A percentile compares a stretch with the other conserved stretches of the same genome.
Evolutionary conservation across 2,113 vertebrate genomes (phyloP).

Genomic region (Ophiodon elongatus): DNA sequence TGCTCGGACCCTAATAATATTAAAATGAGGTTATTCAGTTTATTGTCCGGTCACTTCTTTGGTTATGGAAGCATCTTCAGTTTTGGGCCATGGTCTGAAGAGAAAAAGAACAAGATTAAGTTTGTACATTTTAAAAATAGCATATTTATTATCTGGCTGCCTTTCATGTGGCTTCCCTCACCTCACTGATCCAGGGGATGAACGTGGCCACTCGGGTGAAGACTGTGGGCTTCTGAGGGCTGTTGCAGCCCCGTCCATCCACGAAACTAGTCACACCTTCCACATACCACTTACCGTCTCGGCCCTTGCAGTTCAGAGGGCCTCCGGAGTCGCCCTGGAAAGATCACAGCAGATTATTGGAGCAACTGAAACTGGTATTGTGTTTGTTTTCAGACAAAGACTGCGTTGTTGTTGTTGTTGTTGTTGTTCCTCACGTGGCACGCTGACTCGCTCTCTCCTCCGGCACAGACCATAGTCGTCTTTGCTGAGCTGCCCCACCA

Average conservation of each 20-base stretch:
- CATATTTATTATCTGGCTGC: neutral
- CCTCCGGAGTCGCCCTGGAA: constrained; percentile 74
- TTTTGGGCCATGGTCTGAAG: constrained; percentile 67
- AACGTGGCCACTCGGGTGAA: constrained; percentile 71
- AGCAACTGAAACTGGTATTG: neutral
- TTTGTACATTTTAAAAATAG: neutral
- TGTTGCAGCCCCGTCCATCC: constrained; percentile 69
- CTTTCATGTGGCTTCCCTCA: constrained; percentile 31
- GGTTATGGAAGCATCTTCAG: constrained; percentile 38
- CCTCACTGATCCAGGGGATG: constrained; percentile 75
- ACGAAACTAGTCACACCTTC: constrained; percentile 76
- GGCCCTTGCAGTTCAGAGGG: constrained; percentile 70
- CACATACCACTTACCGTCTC: constrained; percentile 66
- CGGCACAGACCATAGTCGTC: constrained; percentile 85
- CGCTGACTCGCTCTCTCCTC: constrained; percentile 84
- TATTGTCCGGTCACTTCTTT: constrained; percentile 17
- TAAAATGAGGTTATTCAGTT: neutral
- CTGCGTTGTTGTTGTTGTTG: no score
- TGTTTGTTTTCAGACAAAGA: neutral
- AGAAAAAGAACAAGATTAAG: constrained; percentile 13
- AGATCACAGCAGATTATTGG: neutral
- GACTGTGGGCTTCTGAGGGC: constrained; percentile 62
- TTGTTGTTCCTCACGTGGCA: constrained; percentile 85
- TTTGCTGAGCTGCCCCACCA: constrained; percentile 86
- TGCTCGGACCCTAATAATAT: no score